phyloP scores from a whole-genome alignment of 2,888 invertebrate genomes.

The Drosophila meridionalis region DNA sequence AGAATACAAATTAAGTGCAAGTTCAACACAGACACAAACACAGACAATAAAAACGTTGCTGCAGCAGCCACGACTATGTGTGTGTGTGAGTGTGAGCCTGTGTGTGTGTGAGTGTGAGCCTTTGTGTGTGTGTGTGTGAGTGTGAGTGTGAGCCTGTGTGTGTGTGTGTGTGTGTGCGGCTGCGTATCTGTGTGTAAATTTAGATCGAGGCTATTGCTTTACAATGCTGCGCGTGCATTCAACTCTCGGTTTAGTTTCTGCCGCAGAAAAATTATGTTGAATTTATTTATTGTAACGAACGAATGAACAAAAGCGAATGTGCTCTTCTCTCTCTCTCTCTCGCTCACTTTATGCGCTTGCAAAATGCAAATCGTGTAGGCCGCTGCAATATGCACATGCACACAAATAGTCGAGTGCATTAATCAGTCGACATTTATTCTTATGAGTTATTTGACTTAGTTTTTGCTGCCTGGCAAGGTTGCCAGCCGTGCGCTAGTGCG shows the following conservation, averaged over 20 bases:
- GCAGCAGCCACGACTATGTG: slow-evolving; percentile 31
- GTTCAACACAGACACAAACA: slow-evolving; percentile 61
- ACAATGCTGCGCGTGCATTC: slow-evolving; percentile 84
- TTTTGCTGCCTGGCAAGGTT: slow-evolving; percentile 59
- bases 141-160: too few relatives aligned
- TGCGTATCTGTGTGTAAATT: slow-evolving; percentile 78
- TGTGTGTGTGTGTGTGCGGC: slow-evolving; percentile 40
- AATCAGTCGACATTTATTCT: slow-evolving; percentile 49
- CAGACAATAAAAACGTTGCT: slow-evolving; percentile 38
- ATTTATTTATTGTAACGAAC: slow-evolving; percentile 64
- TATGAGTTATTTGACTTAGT: slow-evolving; percentile 65
- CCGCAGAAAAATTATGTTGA: slow-evolving; percentile 70
- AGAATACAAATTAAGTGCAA: slow-evolving; percentile 71
- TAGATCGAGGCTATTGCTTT: slow-evolving; percentile 85
- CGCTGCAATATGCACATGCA: slow-evolving; percentile 4
- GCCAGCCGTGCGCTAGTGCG: slow-evolving; percentile 13
- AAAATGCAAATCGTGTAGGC: slow-evolving; percentile 63
- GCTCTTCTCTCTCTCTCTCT: not conserved
- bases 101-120: slow-evolving; percentile 34
- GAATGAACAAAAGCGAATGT: slow-evolving; percentile 30
- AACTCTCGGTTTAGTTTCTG: slow-evolving; percentile 67
- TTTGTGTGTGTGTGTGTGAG: slow-evolving; percentile 49
- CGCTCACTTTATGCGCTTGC: slow-evolving; percentile 24
- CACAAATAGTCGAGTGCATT: slow-evolving; percentile 33
- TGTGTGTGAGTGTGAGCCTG: not conserved